A percentile compares a stretch with the other conserved stretches of the same genome.
Evolutionary conservation across 2,113 vertebrate genomes (phyloP).

Genomic region (Glareola pratincola): DNA sequence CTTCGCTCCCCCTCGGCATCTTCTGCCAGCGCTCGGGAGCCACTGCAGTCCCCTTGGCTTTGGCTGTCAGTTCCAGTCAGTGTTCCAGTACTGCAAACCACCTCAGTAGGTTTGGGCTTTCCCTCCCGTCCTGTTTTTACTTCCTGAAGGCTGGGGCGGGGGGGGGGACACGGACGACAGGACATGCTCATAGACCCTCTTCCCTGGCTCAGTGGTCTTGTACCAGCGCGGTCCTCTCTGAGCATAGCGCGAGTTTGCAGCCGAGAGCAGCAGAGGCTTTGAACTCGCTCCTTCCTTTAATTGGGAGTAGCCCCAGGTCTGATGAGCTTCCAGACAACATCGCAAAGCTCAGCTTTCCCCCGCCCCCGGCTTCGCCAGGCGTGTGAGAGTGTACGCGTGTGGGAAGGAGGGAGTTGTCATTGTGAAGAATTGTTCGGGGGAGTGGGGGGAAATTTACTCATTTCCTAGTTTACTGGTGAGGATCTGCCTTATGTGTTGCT

Average conservation of each 20-base stretch:
- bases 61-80: not conserved
- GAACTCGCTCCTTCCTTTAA: conserved; percentile 17
- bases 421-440: conserved; percentile 26
- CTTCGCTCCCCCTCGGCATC: not conserved
- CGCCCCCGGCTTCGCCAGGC: not conserved
- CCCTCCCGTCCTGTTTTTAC: not conserved
- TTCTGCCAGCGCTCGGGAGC: not conserved
- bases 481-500: conserved; percentile 13
- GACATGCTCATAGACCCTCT: not conserved
- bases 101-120: not conserved
- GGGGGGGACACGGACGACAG: no score
- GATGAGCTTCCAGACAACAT: conserved; percentile 29
- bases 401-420: conserved; percentile 45
- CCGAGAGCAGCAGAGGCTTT: conserved; percentile 6
- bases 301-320: not conserved
- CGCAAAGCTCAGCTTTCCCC: conserved; percentile 40
- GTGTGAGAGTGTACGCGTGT: not conserved
- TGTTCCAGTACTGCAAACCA: not conserved
- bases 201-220: not conserved
- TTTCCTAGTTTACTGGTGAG: conserved; percentile 22
- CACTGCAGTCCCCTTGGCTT: not conserved
- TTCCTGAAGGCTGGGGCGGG: not conserved
- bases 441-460: conserved; percentile 16
- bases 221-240: not conserved
- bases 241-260: not conserved